Percentiles rank a stretch among this genome's conserved stretches.
These are phyloP conservation scores for Hemiprocne comata DNA, from an alignment of 2,113 vertebrate species.

Conservation along the genomic window DNA sequence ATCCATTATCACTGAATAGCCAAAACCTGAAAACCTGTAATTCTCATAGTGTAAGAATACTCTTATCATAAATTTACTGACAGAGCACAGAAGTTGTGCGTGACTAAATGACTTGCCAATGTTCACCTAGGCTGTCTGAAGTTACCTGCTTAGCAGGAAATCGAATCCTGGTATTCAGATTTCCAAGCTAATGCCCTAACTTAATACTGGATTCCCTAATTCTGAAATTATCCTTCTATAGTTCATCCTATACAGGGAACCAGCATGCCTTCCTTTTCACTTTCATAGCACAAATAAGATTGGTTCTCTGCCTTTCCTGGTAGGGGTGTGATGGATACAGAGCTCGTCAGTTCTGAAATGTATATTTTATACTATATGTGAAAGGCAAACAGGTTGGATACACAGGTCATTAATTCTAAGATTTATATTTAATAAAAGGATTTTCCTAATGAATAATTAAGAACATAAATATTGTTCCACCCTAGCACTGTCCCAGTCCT, in stretches of 20 bases:
- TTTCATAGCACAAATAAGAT: neutral
- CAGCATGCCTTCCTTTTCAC: neutral
- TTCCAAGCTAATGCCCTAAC: neutral
- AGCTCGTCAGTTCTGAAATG: neutral
- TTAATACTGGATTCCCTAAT: neutral
- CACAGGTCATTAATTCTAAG: neutral
- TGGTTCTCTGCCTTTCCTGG: neutral
- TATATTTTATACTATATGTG: neutral
- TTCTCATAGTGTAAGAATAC: neutral
- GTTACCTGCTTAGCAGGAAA: neutral
- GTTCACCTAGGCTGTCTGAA: neutral
- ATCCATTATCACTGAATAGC: neutral
- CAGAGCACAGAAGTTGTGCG: neutral
- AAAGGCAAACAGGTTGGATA: neutral
- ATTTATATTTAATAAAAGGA: neutral
- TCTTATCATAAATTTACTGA: neutral
- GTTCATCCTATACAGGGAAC: neutral
- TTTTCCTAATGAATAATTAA: conserved; percentile 10
- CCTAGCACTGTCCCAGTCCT: neutral
- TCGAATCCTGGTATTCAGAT: neutral
- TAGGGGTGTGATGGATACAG: neutral
- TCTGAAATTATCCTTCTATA: neutral
- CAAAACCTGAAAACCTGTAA: neutral
- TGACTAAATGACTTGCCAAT: neutral
- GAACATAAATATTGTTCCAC: neutral